Base-by-base conservation (phyloP, 1,140 invertebrate species). In the Rhizoglyphus robini region DNA sequence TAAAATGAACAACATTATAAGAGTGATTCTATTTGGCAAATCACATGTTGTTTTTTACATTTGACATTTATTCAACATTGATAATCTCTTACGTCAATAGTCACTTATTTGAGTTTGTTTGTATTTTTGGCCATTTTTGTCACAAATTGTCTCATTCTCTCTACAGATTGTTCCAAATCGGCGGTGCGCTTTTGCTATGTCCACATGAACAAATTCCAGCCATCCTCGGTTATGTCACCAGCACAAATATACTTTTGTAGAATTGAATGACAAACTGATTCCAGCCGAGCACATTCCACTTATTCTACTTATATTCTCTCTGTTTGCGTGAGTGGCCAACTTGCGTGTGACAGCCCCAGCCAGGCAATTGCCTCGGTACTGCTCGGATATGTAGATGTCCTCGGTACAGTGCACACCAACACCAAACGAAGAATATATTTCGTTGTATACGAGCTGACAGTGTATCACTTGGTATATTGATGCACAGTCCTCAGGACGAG, bases 231-330 rank as follows among this genome's bases (percentile, higher is more conserved):
- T 23, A 54, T 27, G 20, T 54, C 51, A 8, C 8, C 20, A 11
- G 51, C 51, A 32, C 51, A 8, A 32, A 54, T 54, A 32, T 32
- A n/a, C n/a, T 8, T 54, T 54, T 5, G 71, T 91, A 92, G 74
- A 90, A 88, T n/a, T 82, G 72, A 8, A 80, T 77, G 0, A 88
- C 85, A 15, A 83, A 59, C 46, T 70, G 81, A 75, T 91, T 92
- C 88, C 88, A 91, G n/a, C 83, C 79, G 8, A 91, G 74, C 0
- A 90, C 88, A 69, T 84, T 79, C 71, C 89, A 88, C 68, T 89
- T 83, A 90, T 70, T 46, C 85, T 77, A 0, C 70, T 73, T 69
- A 82, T 84, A 3, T 79, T 75, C 1, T 75, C 76, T 3, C 79
- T 71, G 1, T 77, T 67, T 0, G 84, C 85, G 70, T 81, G 77